Base-by-base conservation (phyloP, 2,113 vertebrate species). In the Malurus melanocephalus region DNA sequence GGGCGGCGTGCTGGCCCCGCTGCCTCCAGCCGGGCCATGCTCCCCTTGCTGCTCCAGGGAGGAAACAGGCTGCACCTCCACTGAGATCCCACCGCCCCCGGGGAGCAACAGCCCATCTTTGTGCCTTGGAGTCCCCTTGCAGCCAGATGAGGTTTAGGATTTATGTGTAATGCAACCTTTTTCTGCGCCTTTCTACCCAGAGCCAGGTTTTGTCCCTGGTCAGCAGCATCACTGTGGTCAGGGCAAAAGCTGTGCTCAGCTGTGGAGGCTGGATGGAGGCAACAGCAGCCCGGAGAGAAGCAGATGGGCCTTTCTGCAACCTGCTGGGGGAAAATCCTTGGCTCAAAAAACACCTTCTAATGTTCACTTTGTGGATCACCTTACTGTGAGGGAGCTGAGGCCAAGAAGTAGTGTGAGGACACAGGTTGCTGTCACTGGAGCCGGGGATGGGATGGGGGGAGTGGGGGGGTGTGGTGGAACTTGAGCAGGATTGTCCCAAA, bases 71-170 rank as follows among this genome's bases (percentile, higher is more conserved):
- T 66, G 33, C 16, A 68, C 49, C n/a, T 64, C 2, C 0, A 7
- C 45, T 11, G 1, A 0, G 1, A 15, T 32, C 20, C 74, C 78
- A 53, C 74, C 2, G 0, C 10, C 6, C 18, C 11, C 0, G 0
- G 24, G n/a, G 9, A 76, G 16, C 38, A 53, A 3, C 4, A 6
- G 14, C 21, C 17, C 12, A 3, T 52, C 52, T 32, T 43, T 61
- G 42, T 62, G 53, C 59, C 7, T 2, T 18, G n/a, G 26, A 48
- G 23, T 11, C 51, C 57, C 68, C 22, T 23, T 51, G 6, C 3
- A 1, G 5, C 11, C 53, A 48, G 45, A 22, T 20, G 38, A 66
- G 43, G 40, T 38, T 51, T 60, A 64, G 42, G 42, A 53, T 2
- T 57, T 42, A 0, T 0, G 0, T 33, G n/a, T 30, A 35, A 49